These are phyloP conservation scores for Drosophila mimica DNA, from an alignment of 2,888 invertebrate species.

Conservation along the genomic window DNA sequence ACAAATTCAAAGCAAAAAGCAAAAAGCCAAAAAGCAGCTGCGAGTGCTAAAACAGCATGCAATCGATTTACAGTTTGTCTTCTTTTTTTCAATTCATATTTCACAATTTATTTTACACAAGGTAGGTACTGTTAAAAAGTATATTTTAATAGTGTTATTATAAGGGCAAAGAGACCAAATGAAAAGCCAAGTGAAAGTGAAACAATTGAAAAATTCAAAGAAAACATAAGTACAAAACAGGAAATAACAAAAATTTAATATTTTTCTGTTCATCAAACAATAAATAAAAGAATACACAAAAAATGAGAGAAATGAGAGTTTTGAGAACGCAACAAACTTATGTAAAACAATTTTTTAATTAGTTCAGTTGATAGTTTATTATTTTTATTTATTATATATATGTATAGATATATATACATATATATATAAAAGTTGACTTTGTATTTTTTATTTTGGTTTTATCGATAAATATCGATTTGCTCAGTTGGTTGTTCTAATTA, in stretches of 20 bases:
- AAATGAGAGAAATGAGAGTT: conserved; percentile 20
- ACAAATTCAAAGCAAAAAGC: conserved; percentile 7
- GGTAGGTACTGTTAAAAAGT: conserved; percentile 20
- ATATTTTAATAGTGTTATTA: conserved; percentile 4
- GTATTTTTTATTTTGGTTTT: conserved; percentile 27
- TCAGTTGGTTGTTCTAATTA: conserved; percentile 73
- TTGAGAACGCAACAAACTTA: conserved; percentile 60
- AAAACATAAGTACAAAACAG: not conserved
- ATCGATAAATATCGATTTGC: conserved; percentile 44
- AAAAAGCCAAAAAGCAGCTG: conserved; percentile 10
- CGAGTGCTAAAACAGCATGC: conserved; percentile 32
- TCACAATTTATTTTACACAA: conserved; percentile 14
- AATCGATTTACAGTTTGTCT: conserved; percentile 14
- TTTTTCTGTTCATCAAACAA: conserved; percentile 7
- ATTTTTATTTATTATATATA: conserved; percentile 15
- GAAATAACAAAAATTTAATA: conserved; percentile 1
- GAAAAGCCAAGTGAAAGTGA: conserved; percentile 16
- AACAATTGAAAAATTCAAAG: conserved; percentile 17
- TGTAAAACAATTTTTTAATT: conserved; percentile 42
- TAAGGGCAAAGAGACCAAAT: conserved; percentile 39
- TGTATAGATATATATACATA: conserved; percentile 8
- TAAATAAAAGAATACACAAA: conserved; percentile 24
- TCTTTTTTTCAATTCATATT: not conserved
- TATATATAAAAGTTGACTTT: not conserved
- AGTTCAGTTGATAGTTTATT: conserved; percentile 22